Base-by-base conservation (phyloP, 2,113 vertebrate genomes). In the Turdus rufiventris region DNA sequence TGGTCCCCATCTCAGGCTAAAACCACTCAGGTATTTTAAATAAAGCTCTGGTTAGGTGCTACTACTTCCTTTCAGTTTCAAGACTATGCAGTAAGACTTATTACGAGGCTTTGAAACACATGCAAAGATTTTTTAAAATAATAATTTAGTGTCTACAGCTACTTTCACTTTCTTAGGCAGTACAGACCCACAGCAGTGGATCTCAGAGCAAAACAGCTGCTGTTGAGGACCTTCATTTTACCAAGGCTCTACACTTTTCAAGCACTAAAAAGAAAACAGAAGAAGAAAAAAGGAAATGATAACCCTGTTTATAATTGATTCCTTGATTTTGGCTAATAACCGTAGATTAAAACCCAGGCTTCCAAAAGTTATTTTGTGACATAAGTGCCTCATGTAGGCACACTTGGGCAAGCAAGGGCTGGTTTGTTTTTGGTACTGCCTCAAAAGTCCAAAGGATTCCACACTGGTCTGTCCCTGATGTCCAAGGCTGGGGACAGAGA, bases 251-350 rank as follows among this genome's bases (percentile, higher is more conserved):
- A 20, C 18, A 67, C 1, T 71, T 71, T 45, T 24, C 29, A 18
- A 20, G 13, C 6, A 15, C 4, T 14, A 60, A 62, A 62, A 24
- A 36, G 8, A n/a, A 33, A 43, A 10, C 1, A 48, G 19, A 8
- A 26, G 42, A 57, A 21, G 1, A 43, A 57, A 57, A n/a, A 36
- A 17, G 1, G 4, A 5, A 82, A 33, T 14, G 0, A 26, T 21
- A 76, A 68, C 9, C 2, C 2, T 18, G 5, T 8, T 73, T 50
- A 21, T 50, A 13, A 48, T 5, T 23, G 15, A 61, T 40, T 75
- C 18, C 10, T 92, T 79, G 5, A 58, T 68, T 60, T 16, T 51
- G 29, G 57, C 72, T 60, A 60, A 60, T 36, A 81, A 61, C 2
- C 4, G 25, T 5, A 60, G 33, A 63, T 38, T 16, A 40, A 76